Evolutionary conservation across 2,888 invertebrate genomes (phyloP).

Genomic region (Heliothis peltigera): DNA sequence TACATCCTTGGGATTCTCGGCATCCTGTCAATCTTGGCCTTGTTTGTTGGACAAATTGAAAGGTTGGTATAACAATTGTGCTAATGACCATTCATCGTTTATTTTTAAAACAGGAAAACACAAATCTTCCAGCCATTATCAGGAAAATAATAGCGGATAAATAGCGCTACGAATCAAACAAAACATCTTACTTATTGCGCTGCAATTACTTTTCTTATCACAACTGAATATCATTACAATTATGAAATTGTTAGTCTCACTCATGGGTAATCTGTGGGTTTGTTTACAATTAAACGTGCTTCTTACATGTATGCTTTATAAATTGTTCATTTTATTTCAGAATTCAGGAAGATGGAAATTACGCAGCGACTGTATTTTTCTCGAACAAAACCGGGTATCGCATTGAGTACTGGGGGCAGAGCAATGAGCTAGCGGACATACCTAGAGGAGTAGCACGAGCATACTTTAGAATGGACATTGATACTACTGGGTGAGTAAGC

Average conservation of each 20-base stretch:
- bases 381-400: constrained; percentile 92
- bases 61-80: constrained; percentile 81
- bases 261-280: constrained; percentile 14
- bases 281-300: constrained; percentile 11
- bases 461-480: constrained; percentile 93
- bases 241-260: constrained; percentile 18
- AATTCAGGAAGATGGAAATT: constrained; percentile 93
- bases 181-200: constrained; percentile 28
- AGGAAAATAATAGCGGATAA: constrained; percentile 27
- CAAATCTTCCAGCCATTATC: constrained; percentile 9
- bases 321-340: constrained; percentile 70
- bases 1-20: constrained; percentile 92
- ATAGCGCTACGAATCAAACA: constrained; percentile 39
- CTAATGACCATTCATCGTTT: constrained; percentile 17
- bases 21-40: constrained; percentile 91
- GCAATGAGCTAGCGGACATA: constrained; percentile 92
- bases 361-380: constrained; percentile 93
- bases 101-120: constrained; percentile 36
- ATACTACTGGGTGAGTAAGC: constrained; percentile 92
- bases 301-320: constrained; percentile 1
- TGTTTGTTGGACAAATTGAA: constrained; percentile 92
- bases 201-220: constrained; percentile 39
- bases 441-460: constrained; percentile 93
- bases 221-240: constrained; percentile 19
- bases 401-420: constrained; percentile 94